Conservation (phyloP, 2,113 vertebrate genomes). For the Austrofundulus limnaeus region DNA sequence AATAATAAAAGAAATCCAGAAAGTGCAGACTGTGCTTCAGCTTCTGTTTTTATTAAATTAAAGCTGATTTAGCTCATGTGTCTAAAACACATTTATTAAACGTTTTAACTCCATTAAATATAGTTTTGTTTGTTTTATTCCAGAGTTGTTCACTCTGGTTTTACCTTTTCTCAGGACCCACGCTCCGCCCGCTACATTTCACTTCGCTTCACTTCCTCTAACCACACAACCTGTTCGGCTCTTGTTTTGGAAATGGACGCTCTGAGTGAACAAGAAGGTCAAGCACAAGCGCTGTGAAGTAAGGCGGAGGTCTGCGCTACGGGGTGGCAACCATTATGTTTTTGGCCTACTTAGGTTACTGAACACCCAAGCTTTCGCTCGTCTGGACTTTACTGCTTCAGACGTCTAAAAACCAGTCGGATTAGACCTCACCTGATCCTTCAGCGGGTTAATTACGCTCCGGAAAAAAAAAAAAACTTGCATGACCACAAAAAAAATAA, state of each 20-base stretch:
- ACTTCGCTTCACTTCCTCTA: slow-evolving; percentile 50
- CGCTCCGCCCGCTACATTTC: slow-evolving; percentile 62
- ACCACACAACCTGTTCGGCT: slow-evolving; percentile 57
- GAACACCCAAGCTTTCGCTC: slow-evolving; percentile 59
- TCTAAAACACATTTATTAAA: neutral
- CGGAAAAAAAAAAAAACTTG: slow-evolving; percentile 64
- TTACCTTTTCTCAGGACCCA: slow-evolving; percentile 42
- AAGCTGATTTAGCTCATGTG: slow-evolving; percentile 1
- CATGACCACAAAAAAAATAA: slow-evolving; percentile 35
- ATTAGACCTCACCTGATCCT: slow-evolving; percentile 63
- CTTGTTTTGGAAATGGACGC: slow-evolving; percentile 71
- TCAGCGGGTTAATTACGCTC: slow-evolving; percentile 70
- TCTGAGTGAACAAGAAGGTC: slow-evolving; percentile 63
- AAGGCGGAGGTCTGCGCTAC: slow-evolving; percentile 39
- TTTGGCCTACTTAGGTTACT: slow-evolving; percentile 65
- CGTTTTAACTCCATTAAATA: too few species aligned
- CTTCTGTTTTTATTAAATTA: neutral
- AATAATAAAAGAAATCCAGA: neutral
- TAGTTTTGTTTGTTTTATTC: too few species aligned
- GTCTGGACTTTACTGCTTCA: slow-evolving; percentile 47
- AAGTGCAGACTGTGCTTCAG: neutral
- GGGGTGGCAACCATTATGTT: slow-evolving; percentile 50
- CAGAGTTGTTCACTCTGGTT: too few species aligned
- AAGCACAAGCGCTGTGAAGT: slow-evolving; percentile 60
- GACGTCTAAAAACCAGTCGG: slow-evolving; percentile 58